Conservation (phyloP, 2,888 invertebrate species). For the Axea sp. region DNA sequence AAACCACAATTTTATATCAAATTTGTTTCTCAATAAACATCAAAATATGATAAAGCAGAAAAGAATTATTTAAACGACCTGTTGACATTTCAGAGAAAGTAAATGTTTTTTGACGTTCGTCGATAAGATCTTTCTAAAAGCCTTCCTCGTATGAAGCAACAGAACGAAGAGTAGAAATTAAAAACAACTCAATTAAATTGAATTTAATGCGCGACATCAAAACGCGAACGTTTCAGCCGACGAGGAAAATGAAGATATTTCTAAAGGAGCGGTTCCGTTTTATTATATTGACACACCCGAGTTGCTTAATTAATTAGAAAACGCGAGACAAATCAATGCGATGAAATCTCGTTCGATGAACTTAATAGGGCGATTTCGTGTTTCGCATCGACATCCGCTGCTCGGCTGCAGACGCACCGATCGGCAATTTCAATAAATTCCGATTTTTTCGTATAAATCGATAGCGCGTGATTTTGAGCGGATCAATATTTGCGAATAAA, state of each 20-base stretch:
- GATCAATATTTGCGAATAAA: too few species aligned
- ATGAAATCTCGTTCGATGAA: slow-evolving; percentile 50
- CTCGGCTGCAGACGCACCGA: slow-evolving; percentile 7
- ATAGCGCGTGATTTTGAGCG: too few species aligned
- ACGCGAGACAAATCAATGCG: slow-evolving; percentile 42
- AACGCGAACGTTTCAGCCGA: slow-evolving; percentile 23
- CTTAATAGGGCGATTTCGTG: slow-evolving; percentile 39
- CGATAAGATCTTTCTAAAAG: slow-evolving; percentile 18
- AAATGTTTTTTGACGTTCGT: slow-evolving; percentile 1
- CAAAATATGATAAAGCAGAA: too few species aligned
- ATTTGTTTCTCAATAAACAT: too few species aligned
- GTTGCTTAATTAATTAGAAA: slow-evolving; percentile 52
- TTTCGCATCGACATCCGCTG: slow-evolving; percentile 17
- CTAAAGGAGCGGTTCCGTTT: slow-evolving; percentile 25
- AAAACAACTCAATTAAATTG: slow-evolving; percentile 42
- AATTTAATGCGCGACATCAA: slow-evolving; percentile 23
- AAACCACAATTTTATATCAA: too few species aligned
- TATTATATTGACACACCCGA: slow-evolving; percentile 19
- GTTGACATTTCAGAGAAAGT: slow-evolving; percentile 7
- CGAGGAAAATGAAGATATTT: slow-evolving; percentile 46
- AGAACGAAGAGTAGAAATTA: slow-evolving; percentile 10
- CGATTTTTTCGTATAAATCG: too few species aligned
- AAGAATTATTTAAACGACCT: too few species aligned
- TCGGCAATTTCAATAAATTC: too few species aligned
- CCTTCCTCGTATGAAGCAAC: slow-evolving; percentile 4